Percentiles rank a stretch among this genome's conserved stretches.
phyloP scores from a whole-genome alignment of 2,113 vertebrate species.

The Falco punctatus region DNA sequence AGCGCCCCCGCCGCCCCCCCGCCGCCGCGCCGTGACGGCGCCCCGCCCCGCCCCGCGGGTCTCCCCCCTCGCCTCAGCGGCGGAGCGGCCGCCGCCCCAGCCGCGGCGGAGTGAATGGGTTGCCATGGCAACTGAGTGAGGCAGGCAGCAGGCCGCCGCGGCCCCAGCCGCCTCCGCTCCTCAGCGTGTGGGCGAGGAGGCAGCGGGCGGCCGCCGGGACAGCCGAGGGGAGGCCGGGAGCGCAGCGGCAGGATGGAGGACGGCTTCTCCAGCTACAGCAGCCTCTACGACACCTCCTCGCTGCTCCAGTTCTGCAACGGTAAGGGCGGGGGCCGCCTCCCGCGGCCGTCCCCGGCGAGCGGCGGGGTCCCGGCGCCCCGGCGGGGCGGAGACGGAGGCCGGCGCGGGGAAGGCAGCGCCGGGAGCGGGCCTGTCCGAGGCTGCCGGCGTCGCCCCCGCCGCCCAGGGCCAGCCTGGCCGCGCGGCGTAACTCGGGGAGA shows the following conservation, averaged over 20 bases:
- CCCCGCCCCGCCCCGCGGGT: background rate
- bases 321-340: conserved; percentile 60
- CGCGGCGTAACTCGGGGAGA: background rate
- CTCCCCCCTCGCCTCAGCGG: background rate
- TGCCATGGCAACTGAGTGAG: conserved; percentile 91
- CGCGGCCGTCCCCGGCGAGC: background rate
- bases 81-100: background rate
- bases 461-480: conserved; percentile 3
- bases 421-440: conserved; percentile 19
- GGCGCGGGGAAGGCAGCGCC: background rate
- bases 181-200: conserved; percentile 69
- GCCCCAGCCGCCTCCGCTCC: conserved; percentile 68
- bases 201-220: conserved; percentile 40
- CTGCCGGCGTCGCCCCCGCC: conserved; percentile 16
- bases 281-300: conserved; percentile 96
- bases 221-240: conserved; percentile 7
- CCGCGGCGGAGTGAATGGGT: conserved; percentile 82
- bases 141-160: conserved; percentile 80
- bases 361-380: background rate
- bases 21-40: background rate
- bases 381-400: conserved; percentile 16
- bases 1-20: too few species aligned
- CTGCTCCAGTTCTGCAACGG: conserved; percentile 97
- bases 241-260: conserved; percentile 89
- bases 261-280: conserved; percentile 90